phyloP scores from a whole-genome alignment of 2,113 vertebrate genomes.

The Otolemur garnettii region DNA sequence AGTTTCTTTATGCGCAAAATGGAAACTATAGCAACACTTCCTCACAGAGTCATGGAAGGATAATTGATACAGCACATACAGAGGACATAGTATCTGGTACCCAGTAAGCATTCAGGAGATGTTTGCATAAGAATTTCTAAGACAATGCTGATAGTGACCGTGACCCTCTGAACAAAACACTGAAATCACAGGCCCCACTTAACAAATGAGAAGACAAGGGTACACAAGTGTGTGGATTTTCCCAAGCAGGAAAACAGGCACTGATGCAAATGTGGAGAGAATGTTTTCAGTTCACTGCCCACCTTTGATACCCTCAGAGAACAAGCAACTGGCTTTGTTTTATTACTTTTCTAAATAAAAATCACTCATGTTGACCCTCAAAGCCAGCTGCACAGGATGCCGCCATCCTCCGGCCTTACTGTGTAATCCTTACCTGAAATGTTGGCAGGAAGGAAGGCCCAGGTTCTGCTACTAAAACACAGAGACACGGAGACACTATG shows the following conservation, averaged over 20 bases:
- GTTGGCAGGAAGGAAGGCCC: not conserved
- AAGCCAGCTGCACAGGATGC: not conserved
- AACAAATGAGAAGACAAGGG: conserved; percentile 7
- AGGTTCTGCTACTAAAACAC: not conserved
- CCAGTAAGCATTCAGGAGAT: not conserved
- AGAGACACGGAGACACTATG: not conserved
- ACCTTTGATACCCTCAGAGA: conserved; percentile 46
- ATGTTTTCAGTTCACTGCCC: conserved; percentile 67
- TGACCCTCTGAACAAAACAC: not conserved
- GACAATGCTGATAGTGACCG: not conserved
- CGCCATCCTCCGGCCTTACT: not conserved
- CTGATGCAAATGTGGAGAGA: conserved; percentile 40
- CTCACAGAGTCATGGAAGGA: not conserved
- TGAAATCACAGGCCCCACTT: not conserved
- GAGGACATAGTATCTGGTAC: not conserved
- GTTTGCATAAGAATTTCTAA: conserved; percentile 11
- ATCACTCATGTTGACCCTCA: conserved; percentile 41
- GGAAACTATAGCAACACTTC: not conserved
- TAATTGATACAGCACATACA: not conserved
- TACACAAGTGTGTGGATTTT: not conserved
- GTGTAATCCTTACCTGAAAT: not conserved
- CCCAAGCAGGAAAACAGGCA: conserved; percentile 56
- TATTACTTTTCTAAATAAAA: conserved; percentile 78
- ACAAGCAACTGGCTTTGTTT: conserved; percentile 64
- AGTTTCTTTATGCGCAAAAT: conserved; percentile 39